Base-by-base conservation (phyloP, 2,797 vertebrate genomes). In the Coreius guichenoti region DNA sequence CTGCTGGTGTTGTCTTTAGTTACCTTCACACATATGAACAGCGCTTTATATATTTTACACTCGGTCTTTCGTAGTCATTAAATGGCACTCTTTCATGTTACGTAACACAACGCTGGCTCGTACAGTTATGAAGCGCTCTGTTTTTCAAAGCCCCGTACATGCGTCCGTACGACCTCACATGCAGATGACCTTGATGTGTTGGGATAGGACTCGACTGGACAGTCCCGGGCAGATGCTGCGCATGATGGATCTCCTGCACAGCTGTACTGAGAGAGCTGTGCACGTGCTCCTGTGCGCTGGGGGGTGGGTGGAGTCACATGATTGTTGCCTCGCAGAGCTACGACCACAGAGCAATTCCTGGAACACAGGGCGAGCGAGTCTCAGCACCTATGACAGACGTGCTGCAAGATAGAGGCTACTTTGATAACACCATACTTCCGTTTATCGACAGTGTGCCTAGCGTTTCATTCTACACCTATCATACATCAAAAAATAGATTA, bases 291-390 rank as follows among this genome's bases (percentile, higher is more conserved):
- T 47, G 67, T 75, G 76, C 69, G 45, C 23, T 0, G 29, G 73
- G 1, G 17, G 5, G 8, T 31, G 61, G 8, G 8, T 0, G 6
- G 23, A 74, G 86, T 91, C 93, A 92, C 89, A 81, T 93, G 93
- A 85, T 86, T 5, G 4, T 26, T 58, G 29, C 29, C 47, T 63
- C 83, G 26, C 51, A 76, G 68, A 76, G 58, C 31, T 54, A 19
- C 2, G 21, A 29, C 26, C 43, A 51, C 6, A 58, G 19, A 58
- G 36, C 72, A 45, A 8, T 56, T 72, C 43, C 45, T 45, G 65
- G 61, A 75, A 84, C 58, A 65, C 21, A 8, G 21, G 21, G 19
- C 1, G 8, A 72, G 2, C 23, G 49, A 26, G 49, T 56, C 80
- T 31, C 54, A 76, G 31, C 73, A 54, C 39, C 72, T 65, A 58